Percentiles rank a stretch among this genome's conserved stretches.
Evolutionary conservation across 2,797 vertebrate genomes (phyloP).

Genomic region (Tinamus major): DNA sequence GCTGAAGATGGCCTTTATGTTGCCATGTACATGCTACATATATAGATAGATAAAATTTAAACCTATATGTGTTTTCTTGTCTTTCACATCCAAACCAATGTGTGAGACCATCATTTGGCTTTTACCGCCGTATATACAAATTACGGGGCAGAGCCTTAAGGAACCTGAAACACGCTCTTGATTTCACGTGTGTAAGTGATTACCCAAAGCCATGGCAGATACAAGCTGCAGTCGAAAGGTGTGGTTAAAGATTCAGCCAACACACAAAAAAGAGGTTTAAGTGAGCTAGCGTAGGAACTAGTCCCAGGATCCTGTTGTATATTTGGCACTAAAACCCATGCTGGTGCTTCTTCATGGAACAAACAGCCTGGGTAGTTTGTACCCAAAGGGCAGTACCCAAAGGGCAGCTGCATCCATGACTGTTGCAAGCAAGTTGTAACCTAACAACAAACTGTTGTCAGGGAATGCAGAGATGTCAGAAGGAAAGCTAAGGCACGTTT

Average conservation of each 20-base stretch:
- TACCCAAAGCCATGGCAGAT: background rate
- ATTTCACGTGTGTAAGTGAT: background rate
- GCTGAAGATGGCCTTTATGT: background rate
- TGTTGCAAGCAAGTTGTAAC: background rate
- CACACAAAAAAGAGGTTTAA: constrained; percentile 6
- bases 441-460: too few relatives aligned
- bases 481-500: too few relatives aligned
- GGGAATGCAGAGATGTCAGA: too few relatives aligned
- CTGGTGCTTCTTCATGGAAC: too few relatives aligned
- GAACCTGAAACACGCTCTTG: background rate
- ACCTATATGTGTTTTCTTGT: background rate
- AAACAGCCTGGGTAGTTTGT: background rate
- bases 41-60: background rate
- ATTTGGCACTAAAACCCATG: background rate
- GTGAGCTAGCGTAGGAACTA: background rate
- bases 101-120: background rate
- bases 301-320: background rate
- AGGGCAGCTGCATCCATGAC: fast-evolving
- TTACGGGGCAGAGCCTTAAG: background rate
- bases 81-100: background rate
- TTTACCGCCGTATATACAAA: background rate
- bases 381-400: fast-evolving
- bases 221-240: background rate
- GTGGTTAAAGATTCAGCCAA: background rate
- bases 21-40: background rate